Evolutionary conservation across 2,888 invertebrate species (phyloP).

Genomic region (Periphyllus acericola): DNA sequence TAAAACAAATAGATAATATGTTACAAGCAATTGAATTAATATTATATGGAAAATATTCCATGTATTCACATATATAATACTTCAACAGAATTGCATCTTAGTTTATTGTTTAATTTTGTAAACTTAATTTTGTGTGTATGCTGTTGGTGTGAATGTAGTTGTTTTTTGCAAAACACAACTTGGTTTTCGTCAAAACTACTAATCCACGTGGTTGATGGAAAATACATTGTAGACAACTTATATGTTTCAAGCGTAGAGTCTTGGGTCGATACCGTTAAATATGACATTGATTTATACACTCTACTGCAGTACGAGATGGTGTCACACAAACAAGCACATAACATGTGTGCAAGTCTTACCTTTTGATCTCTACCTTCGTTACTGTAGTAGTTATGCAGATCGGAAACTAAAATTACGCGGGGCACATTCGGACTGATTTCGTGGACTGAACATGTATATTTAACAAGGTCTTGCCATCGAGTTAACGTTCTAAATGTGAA

Average conservation of each 20-base stretch:
- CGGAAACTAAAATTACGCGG: conserved; percentile 46
- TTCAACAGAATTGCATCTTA: conserved; percentile 53
- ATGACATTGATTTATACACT: conserved; percentile 21
- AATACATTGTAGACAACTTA: conserved; percentile 50
- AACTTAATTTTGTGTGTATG: conserved; percentile 20
- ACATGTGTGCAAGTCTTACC: conserved; percentile 45
- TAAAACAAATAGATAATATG: no score
- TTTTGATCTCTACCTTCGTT: conserved; percentile 23
- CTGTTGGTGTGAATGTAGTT: conserved; percentile 8
- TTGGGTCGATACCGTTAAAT: conserved; percentile 33
- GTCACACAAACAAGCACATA: conserved; percentile 52
- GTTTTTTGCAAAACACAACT: conserved; percentile 38
- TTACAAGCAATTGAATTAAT: not conserved
- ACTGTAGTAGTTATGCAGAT: conserved; percentile 42
- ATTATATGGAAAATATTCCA: not conserved
- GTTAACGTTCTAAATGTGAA: conserved; percentile 33
- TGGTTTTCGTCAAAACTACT: not conserved
- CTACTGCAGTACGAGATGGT: conserved; percentile 24
- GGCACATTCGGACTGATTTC: conserved; percentile 49
- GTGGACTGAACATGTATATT: conserved; percentile 45
- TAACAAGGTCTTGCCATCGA: conserved; percentile 47
- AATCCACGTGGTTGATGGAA: conserved; percentile 43
- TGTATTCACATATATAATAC: conserved; percentile 22
- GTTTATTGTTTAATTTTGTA: conserved; percentile 35
- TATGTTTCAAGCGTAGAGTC: conserved; percentile 29